Evolutionary conservation across 2,113 vertebrate genomes (phyloP).

Genomic region (Paramisgurnus dabryanus): DNA sequence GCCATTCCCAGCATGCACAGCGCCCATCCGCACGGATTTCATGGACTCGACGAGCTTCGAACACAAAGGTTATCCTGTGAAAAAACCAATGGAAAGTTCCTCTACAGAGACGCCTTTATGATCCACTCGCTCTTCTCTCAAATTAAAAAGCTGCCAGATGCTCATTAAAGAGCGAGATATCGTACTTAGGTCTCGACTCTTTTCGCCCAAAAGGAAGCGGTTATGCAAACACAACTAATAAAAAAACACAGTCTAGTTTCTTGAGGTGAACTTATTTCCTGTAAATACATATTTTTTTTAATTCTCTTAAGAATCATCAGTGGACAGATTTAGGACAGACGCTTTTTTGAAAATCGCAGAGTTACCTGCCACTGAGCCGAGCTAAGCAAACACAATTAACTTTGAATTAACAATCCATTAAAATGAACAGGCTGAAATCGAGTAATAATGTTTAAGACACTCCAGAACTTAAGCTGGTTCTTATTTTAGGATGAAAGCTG

Average conservation of each 20-base stretch:
- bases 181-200: neutral
- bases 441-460: neutral
- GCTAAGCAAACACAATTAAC: conserved; percentile 10
- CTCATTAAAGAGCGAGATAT: conserved; percentile 25
- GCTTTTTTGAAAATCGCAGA: neutral
- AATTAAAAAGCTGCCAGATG: conserved; percentile 29
- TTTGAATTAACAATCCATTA: neutral
- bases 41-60: conserved; percentile 18
- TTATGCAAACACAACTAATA: neutral
- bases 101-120: conserved; percentile 31
- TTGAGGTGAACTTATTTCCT: neutral
- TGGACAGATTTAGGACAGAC: neutral
- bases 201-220: neutral
- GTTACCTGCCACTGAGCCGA: neutral
- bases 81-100: conserved; percentile 33
- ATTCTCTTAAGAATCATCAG: too few relatives aligned
- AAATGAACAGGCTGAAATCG: conserved; percentile 1
- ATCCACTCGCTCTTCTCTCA: conserved; percentile 1
- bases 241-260: neutral
- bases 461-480: conserved; percentile 1
- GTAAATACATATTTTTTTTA: neutral
- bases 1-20: conserved; percentile 66
- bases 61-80: conserved; percentile 38
- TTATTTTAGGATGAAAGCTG: conserved; percentile 1
- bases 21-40: conserved; percentile 36